Percentiles rank a stretch among this genome's conserved stretches.
phyloP scores from a whole-genome alignment of 2,888 invertebrate species.

The Sisyra nigra region DNA sequence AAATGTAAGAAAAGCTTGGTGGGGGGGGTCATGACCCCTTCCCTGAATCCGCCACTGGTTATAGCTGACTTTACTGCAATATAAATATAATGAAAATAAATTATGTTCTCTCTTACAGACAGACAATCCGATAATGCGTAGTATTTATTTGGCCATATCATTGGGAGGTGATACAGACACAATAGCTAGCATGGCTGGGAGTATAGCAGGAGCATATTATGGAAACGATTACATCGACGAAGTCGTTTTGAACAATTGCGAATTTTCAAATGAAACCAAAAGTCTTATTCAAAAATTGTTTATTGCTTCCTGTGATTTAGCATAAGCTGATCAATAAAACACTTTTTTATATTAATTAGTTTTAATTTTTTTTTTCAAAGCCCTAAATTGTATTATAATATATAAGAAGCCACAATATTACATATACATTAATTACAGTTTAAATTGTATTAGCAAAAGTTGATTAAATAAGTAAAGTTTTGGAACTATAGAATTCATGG shows the following conservation, averaged over 20 bases:
- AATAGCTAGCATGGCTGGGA: conserved; percentile 58
- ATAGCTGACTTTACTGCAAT: too few relatives aligned
- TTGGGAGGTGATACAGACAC: conserved; percentile 67
- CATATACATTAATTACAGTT: conserved; percentile 3
- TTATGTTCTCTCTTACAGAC: too few relatives aligned
- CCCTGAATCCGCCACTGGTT: too few relatives aligned
- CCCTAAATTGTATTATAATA: neutral
- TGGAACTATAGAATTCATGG: too few relatives aligned
- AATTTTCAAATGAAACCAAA: conserved; percentile 34
- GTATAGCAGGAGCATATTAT: conserved; percentile 49
- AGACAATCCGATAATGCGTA: conserved; percentile 40
- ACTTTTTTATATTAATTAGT: neutral
- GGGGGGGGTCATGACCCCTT: too few relatives aligned
- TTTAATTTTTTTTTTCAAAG: neutral
- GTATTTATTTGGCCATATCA: conserved; percentile 50
- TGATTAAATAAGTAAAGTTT: too few relatives aligned
- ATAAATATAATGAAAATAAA: too few relatives aligned
- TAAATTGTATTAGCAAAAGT: too few relatives aligned
- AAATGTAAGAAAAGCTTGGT: too few relatives aligned
- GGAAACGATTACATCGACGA: conserved; percentile 36
- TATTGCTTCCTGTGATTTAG: neutral
- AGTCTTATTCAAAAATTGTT: conserved; percentile 35
- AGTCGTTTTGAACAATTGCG: conserved; percentile 39
- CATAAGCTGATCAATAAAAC: neutral
- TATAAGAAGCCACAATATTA: conserved; percentile 4